Evolutionary conservation across 2,888 invertebrate genomes (phyloP).

Genomic region (Ceraclea dissimilis): DNA sequence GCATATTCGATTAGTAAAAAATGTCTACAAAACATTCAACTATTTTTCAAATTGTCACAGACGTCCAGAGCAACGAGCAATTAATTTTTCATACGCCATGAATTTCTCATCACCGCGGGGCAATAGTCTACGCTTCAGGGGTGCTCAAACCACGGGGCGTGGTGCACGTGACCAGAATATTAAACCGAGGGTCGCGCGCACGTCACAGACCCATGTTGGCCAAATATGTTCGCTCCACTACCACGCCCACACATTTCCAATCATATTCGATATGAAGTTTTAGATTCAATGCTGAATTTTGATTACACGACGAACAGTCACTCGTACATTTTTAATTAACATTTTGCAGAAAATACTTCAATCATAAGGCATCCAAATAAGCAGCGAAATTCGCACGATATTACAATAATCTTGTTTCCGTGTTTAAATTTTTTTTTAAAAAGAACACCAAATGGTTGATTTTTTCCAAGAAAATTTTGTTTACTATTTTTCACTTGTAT

Average conservation of each 20-base stretch:
- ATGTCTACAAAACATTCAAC: neutral
- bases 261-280: neutral
- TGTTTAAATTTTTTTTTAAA: no score
- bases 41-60: conserved; percentile 4
- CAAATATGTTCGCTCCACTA: conserved; percentile 46
- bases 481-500: no score
- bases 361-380: no score
- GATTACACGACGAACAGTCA: neutral
- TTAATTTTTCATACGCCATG: conserved; percentile 24
- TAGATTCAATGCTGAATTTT: neutral
- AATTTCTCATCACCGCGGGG: conserved; percentile 16
- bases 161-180: conserved; percentile 45
- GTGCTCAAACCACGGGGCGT: conserved; percentile 13
- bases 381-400: no score
- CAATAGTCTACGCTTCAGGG: conserved; percentile 24
- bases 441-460: no score
- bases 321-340: no score
- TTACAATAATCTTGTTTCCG: no score
- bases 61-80: conserved; percentile 18
- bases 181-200: conserved; percentile 42
- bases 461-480: no score
- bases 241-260: conserved; percentile 24
- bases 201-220: conserved; percentile 42
- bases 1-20: neutral
- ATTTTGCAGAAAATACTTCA: no score